phyloP scores from a whole-genome alignment of 2,113 vertebrate genomes.

The Dasyprocta punctata region DNA sequence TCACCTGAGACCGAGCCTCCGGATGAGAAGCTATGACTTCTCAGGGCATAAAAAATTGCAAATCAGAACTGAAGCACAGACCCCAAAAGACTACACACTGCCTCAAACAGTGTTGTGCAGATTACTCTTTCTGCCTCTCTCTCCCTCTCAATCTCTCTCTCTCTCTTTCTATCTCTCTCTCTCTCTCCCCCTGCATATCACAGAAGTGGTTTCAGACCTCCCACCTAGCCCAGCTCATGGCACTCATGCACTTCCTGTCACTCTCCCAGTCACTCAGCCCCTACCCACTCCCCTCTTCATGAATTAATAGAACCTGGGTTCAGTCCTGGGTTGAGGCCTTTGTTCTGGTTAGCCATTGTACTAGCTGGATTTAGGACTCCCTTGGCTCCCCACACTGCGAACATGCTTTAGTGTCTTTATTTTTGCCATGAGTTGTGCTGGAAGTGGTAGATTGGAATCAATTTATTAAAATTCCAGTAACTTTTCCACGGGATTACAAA shows the following conservation, averaged over 20 bases:
- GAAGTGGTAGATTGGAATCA: background rate
- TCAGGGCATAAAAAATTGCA: background rate
- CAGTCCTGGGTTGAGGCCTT: background rate
- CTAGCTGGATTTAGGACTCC: too few relatives aligned
- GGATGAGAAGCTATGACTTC: background rate
- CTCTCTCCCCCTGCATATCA: too few relatives aligned
- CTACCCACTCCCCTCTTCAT: background rate
- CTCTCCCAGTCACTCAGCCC: background rate
- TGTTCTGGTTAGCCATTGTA: too few relatives aligned
- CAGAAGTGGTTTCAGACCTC: background rate
- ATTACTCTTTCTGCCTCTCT: background rate
- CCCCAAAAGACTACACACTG: background rate
- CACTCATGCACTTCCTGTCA: background rate
- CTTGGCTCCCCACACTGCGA: background rate
- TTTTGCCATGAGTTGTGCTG: background rate
- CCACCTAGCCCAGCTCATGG: background rate
- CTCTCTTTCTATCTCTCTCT: too few relatives aligned
- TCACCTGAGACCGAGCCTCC: background rate
- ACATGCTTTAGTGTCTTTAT: background rate
- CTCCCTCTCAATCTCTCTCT: background rate
- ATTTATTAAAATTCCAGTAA: background rate
- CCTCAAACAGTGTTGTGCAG: background rate
- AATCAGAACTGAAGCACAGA: background rate
- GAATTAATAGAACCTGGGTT: background rate
- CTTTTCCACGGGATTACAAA: background rate